A percentile compares a stretch with the other conserved stretches of the same genome.
Conservation (phyloP, 64 coral and sea anemone species). For the Stichodactyla helianthus region DNA sequence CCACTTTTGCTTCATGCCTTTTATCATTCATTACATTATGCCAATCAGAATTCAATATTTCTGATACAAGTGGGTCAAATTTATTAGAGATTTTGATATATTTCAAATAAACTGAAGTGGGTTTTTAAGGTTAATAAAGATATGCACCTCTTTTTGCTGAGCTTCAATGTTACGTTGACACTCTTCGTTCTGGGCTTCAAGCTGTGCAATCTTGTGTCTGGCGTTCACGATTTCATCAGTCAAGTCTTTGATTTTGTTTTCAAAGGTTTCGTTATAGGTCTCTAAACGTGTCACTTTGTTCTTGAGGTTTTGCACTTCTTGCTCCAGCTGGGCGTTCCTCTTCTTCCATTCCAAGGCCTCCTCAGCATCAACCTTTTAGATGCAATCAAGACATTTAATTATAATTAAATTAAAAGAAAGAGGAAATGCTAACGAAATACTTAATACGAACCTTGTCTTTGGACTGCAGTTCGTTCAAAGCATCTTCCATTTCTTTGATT, state of each 20-base stretch:
- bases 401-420: background rate
- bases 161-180: slow-evolving; percentile 73
- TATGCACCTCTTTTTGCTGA: slow-evolving; percentile 56
- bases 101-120: background rate
- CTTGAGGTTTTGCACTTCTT: slow-evolving; percentile 60
- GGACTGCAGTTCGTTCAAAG: slow-evolving; percentile 58
- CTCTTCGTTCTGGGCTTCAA: slow-evolving; percentile 67
- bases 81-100: no score
- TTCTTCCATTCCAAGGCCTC: slow-evolving; percentile 89
- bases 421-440: background rate
- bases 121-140: background rate
- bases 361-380: slow-evolving; percentile 48
- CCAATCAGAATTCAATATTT: no score
- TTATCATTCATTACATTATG: no score
- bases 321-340: slow-evolving; percentile 56
- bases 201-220: slow-evolving; percentile 69
- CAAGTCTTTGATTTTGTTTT: slow-evolving; percentile 69
- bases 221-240: slow-evolving; percentile 81
- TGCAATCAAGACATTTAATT: background rate
- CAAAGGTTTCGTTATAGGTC: slow-evolving; percentile 68
- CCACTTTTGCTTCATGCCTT: no score
- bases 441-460: slow-evolving; percentile 60
- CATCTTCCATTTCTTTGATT: slow-evolving; percentile 74
- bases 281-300: slow-evolving; percentile 78
- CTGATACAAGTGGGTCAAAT: no score